A percentile compares a stretch with the other conserved stretches of the same genome.
Conservation (phyloP, 2,797 vertebrate genomes). For the Neosilurus mollespiculum region DNA sequence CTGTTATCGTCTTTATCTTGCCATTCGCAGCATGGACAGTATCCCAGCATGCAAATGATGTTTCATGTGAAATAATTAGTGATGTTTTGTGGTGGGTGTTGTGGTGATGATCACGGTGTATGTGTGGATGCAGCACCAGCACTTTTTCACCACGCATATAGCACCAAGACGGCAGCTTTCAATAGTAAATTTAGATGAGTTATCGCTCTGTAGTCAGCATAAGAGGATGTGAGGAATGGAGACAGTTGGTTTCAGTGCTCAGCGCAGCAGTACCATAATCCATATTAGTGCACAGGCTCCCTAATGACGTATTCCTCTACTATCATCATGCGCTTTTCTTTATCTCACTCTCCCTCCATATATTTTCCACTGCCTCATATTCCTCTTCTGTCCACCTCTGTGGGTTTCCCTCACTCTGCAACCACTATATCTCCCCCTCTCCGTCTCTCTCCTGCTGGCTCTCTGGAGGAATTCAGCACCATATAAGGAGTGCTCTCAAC, state of each 20-base stretch:
- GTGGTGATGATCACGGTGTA: background rate
- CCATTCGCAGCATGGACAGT: slow-evolving; percentile 48
- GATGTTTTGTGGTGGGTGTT: slow-evolving; percentile 33
- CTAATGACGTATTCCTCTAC: slow-evolving; percentile 33
- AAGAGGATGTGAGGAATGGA: slow-evolving; percentile 13
- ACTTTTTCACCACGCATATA: slow-evolving; percentile 23
- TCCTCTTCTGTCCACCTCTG: slow-evolving; percentile 13
- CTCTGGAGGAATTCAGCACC: slow-evolving; percentile 34
- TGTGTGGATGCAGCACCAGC: slow-evolving; percentile 4
- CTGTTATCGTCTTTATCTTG: slow-evolving; percentile 27
- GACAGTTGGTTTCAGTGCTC: slow-evolving; percentile 20
- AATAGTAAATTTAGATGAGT: background rate
- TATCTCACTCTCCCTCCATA: slow-evolving; percentile 17
- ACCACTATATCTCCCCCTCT: background rate
- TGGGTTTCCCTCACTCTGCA: background rate
- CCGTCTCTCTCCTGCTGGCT: slow-evolving; percentile 25
- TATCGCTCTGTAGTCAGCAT: slow-evolving; percentile 10
- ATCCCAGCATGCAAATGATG: slow-evolving; percentile 54
- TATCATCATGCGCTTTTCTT: background rate
- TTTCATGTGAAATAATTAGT: slow-evolving; percentile 28
- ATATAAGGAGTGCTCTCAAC: slow-evolving; percentile 45
- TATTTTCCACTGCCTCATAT: slow-evolving; percentile 13
- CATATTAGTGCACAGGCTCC: slow-evolving; percentile 22
- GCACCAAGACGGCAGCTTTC: slow-evolving; percentile 8
- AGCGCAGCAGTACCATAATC: slow-evolving; percentile 20